Base-by-base conservation (phyloP, 2,888 invertebrate genomes). In the Eupithecia insigniata region DNA sequence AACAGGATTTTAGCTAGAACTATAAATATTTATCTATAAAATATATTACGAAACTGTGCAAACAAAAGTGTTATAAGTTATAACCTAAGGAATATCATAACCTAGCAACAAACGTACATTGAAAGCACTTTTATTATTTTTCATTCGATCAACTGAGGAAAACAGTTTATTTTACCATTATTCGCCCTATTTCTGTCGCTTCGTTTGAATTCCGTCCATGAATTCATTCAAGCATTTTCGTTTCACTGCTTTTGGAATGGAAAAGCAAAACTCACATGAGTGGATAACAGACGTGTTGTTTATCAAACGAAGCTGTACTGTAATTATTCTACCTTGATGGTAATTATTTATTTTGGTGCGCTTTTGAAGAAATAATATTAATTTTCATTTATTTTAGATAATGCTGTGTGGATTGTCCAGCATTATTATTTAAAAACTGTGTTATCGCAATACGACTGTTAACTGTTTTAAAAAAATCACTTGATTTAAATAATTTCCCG, bases 181-280 rank as follows among this genome's bases (percentile, higher is more conserved):
- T n/a, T 34, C 22, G n/a, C 62, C 58, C 39, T 34, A 74, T 69
- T 67, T 66, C 36, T 66, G 43, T 67, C 67, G 60, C 74, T 67
- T 65, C 67, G 67, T 67, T 72, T 67, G 51, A 67, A 72, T 58
- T 67, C 58, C 68, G 69, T 70, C 70, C 12, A 72, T 72, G 60
- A 67, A 30, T 69, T 72, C 69, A 72, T 69, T 67, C 65, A 58
- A 66, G 60, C 67, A 34, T 39, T 68, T 62, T 28, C 66, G 67
- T 32, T 67, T 66, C 61, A 66, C 39, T 71, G 66, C 67, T 51
- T 71, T 69, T 66, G 62, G 66, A 60, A 69, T 66, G 32, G 66
- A 62, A 68, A 62, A 62, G 34, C 62, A 34, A 62, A 62, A n/a
- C 32, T 34, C 62, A 34, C 62, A 62, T n/a, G 62, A 22, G 14